phyloP scores from a whole-genome alignment of 64 coral and sea anemone genomes.

The Exaiptasia diaphana region DNA sequence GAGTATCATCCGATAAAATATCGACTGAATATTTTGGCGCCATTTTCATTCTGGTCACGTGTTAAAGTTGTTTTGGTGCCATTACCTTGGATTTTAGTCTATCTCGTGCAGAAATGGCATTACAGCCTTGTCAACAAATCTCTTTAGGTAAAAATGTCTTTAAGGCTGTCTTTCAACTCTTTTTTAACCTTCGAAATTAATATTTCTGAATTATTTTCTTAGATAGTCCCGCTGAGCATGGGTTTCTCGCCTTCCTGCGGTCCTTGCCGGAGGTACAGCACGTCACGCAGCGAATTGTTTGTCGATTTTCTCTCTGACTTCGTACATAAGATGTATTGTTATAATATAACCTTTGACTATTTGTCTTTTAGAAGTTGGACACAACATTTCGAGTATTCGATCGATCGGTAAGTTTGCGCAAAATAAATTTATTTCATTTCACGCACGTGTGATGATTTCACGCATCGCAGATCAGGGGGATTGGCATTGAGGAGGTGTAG shows the following conservation, averaged over 20 bases:
- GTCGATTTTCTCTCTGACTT: not conserved
- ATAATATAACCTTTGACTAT: not conserved
- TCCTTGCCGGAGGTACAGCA: constrained; percentile 64
- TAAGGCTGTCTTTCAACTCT: not conserved
- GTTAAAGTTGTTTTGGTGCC: constrained; percentile 27
- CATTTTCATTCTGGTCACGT: constrained; percentile 24
- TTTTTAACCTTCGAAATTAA: not conserved
- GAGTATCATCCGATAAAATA: constrained; percentile 16
- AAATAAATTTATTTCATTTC: not conserved
- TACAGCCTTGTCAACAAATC: constrained; percentile 87
- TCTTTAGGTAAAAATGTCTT: constrained; percentile 60
- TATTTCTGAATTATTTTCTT: not conserved
- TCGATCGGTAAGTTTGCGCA: constrained; percentile 68
- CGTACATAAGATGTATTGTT: not conserved
- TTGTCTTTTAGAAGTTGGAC: constrained; percentile 74
- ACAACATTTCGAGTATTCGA: constrained; percentile 94
- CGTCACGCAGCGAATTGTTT: not conserved
- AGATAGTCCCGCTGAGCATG: constrained; percentile 79
- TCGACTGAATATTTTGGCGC: constrained; percentile 9
- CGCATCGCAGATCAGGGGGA: no score
- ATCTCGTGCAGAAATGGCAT: constrained; percentile 36
- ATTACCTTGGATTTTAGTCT: not conserved
- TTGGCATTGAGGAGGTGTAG: no score
- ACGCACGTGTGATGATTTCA: not conserved
- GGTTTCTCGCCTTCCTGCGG: constrained; percentile 79